phyloP scores from a whole-genome alignment of 1,140 invertebrate species.

The Lordiphosa collinella region DNA sequence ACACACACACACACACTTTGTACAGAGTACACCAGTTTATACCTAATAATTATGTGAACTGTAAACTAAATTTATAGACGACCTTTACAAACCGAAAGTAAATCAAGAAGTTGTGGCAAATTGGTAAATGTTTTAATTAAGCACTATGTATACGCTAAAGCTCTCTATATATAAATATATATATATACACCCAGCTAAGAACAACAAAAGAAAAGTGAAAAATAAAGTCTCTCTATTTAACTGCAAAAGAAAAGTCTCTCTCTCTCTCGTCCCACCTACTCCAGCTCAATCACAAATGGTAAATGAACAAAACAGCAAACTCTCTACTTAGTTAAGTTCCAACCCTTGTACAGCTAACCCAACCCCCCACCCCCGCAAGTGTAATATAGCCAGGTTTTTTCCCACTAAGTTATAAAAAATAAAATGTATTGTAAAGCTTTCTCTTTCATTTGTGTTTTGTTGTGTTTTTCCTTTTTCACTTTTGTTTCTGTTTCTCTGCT shows the following conservation, averaged over 20 bases:
- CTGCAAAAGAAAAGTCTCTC: constrained; percentile 50
- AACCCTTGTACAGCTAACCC: constrained; percentile 29
- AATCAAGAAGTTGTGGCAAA: not conserved
- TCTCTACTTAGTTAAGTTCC: constrained; percentile 22
- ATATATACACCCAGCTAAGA: constrained; percentile 30
- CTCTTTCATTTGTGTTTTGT: constrained; percentile 44
- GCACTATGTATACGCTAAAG: not conserved
- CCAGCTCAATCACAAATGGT: constrained; percentile 48
- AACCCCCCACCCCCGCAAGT: constrained; percentile 26
- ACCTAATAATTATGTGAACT: not conserved
- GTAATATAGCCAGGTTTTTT: constrained; percentile 58
- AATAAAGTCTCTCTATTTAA: constrained; percentile 79
- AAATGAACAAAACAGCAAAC: constrained; percentile 61
- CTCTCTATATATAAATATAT: constrained; percentile 7
- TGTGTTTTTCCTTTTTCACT: constrained; percentile 14
- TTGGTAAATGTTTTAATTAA: no score
- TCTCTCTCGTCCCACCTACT: constrained; percentile 3
- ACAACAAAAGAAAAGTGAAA: constrained; percentile 53
- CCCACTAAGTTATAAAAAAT: constrained; percentile 25
- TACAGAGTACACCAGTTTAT: constrained; percentile 7
- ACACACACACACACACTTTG: constrained; percentile 22
- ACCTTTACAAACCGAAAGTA: constrained; percentile 6
- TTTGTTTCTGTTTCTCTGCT: not conserved
- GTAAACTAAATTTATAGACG: constrained; percentile 10
- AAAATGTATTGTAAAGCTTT: constrained; percentile 67